Conservation (phyloP, 2,113 vertebrate species). For the Poeciliopsis turrubarensis region DNA sequence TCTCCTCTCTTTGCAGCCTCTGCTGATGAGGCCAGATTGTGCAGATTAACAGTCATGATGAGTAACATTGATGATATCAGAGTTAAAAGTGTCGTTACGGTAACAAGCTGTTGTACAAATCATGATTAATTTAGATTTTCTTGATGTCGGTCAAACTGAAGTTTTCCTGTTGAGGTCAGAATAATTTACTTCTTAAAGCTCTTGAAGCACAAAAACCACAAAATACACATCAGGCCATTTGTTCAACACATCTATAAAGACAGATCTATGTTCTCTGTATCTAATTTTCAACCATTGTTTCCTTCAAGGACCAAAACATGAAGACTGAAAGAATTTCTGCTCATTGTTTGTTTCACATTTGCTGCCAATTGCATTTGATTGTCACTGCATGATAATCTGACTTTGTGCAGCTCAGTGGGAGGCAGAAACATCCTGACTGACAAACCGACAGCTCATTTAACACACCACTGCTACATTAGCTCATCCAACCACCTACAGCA, state of each 20-base stretch:
- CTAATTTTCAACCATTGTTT: too few species aligned
- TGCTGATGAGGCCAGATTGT: constrained; percentile 9
- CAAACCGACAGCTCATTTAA: constrained; percentile 43
- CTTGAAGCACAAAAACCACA: too few species aligned
- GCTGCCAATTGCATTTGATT: neutral
- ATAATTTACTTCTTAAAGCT: too few species aligned
- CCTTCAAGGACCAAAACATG: too few species aligned
- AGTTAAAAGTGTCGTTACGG: too few species aligned
- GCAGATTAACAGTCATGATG: constrained; percentile 17
- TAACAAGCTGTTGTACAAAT: too few species aligned
- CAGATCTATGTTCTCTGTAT: too few species aligned
- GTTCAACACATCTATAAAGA: too few species aligned
- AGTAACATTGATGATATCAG: neutral
- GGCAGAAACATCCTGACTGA: constrained; percentile 32
- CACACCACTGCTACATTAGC: constrained; percentile 7
- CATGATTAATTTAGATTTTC: too few species aligned
- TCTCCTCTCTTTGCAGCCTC: neutral
- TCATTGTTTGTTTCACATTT: constrained; percentile 1
- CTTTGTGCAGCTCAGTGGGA: constrained; percentile 14
- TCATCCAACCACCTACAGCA: neutral
- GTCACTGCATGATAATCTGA: neutral
- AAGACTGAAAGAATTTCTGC: neutral
- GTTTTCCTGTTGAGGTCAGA: too few species aligned
- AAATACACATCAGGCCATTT: too few species aligned
- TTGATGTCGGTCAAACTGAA: too few species aligned